Evolutionary conservation across 2,113 vertebrate genomes (phyloP).

Genomic region (Sander vitreus): DNA sequence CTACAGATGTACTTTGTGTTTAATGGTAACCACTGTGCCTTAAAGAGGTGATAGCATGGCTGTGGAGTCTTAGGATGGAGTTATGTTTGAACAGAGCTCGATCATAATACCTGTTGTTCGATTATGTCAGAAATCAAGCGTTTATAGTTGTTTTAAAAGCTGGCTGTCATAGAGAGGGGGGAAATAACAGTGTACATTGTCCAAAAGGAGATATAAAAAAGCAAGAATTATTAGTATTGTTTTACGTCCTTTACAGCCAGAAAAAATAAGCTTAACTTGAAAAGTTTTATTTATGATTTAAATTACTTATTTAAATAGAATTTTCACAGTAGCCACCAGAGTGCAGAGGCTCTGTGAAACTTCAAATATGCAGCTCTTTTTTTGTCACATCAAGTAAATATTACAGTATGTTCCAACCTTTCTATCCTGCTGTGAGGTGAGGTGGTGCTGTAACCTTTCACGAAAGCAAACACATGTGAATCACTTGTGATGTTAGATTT

Average conservation of each 20-base stretch:
- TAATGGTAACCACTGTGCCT: neutral
- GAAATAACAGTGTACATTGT: neutral
- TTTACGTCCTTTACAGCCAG: neutral
- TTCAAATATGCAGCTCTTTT: neutral
- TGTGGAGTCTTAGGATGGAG: neutral
- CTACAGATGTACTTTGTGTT: neutral
- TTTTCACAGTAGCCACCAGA: neutral
- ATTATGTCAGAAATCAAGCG: neutral
- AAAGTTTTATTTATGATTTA: too few relatives aligned
- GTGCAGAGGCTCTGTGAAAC: neutral
- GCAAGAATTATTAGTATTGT: neutral
- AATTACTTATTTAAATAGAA: too few relatives aligned
- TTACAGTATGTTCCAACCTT: neutral
- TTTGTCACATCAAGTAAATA: neutral
- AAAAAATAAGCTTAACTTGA: too few relatives aligned
- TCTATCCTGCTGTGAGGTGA: conserved; percentile 16
- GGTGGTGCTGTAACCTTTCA: conserved; percentile 39
- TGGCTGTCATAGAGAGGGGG: neutral
- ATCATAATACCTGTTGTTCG: neutral
- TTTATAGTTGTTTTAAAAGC: neutral
- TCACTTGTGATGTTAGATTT: conserved; percentile 13
- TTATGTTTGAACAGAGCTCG: neutral
- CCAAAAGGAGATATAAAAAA: neutral
- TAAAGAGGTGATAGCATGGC: neutral
- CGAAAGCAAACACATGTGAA: conserved; percentile 16